phyloP scores from a whole-genome alignment of 2,113 vertebrate genomes.

The Varanus komodoensis region DNA sequence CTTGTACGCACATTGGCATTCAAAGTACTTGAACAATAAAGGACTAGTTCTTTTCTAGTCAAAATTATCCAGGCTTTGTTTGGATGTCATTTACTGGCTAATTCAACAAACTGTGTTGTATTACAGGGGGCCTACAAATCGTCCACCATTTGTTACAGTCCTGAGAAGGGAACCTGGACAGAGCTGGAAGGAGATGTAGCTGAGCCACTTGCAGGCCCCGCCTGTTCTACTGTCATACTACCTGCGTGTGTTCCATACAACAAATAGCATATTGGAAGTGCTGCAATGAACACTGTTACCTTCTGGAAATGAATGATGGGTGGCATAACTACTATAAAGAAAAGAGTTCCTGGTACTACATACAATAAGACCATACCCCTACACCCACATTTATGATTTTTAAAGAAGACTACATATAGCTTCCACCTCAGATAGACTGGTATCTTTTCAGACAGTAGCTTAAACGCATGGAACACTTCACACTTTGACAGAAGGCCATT shows the following conservation, averaged over 20 bases:
- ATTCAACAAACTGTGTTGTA: constrained; percentile 44
- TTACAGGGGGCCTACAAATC: constrained; percentile 98
- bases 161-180: constrained; percentile 97
- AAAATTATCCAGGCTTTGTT: background rate
- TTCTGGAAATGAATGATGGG: constrained; percentile 72
- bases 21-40: background rate
- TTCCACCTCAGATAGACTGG: constrained; percentile 64
- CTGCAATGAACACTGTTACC: constrained; percentile 52
- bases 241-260: constrained; percentile 96
- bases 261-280: constrained; percentile 81
- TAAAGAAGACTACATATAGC: constrained; percentile 57
- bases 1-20: background rate
- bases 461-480: constrained; percentile 63
- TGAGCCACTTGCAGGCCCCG: constrained; percentile 94
- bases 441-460: constrained; percentile 67
- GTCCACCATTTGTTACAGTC: constrained; percentile 98
- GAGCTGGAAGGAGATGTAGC: constrained; percentile 98
- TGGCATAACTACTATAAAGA: constrained; percentile 61
- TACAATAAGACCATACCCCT: constrained; percentile 58
- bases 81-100: constrained; percentile 1
- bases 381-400: constrained; percentile 73
- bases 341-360: constrained; percentile 63
- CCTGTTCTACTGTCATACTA: constrained; percentile 94
- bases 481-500: constrained; percentile 73
- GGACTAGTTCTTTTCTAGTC: background rate